Evolutionary conservation across 2,888 invertebrate species (phyloP).

Genomic region (Eulithis prunata): DNA sequence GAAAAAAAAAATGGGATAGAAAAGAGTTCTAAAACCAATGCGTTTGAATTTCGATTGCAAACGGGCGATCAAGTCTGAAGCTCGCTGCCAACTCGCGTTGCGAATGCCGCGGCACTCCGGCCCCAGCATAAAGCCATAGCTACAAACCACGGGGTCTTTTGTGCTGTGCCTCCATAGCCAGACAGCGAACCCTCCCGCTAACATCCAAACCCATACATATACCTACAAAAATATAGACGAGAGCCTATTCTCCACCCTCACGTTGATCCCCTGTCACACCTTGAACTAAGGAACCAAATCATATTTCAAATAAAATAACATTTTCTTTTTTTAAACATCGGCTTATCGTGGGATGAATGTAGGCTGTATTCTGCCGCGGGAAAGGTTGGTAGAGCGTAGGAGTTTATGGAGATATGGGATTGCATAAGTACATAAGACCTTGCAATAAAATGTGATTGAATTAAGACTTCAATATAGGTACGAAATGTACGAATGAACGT

Average conservation of each 20-base stretch:
- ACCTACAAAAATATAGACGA: conserved; percentile 11
- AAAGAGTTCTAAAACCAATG: conserved; percentile 30
- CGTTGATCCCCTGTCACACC: conserved; percentile 31
- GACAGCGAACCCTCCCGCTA: conserved; percentile 77
- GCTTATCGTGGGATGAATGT: conserved; percentile 30
- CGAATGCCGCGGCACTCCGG: conserved; percentile 56
- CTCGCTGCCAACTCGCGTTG: conserved; percentile 72
- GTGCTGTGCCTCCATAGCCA: conserved; percentile 66
- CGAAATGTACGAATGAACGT: background rate
- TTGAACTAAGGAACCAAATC: conserved; percentile 21
- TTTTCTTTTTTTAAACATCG: conserved; percentile 20
- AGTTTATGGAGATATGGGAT: conserved; percentile 23
- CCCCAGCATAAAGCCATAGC: conserved; percentile 63
- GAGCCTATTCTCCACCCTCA: conserved; percentile 46
- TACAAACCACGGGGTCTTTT: conserved; percentile 72
- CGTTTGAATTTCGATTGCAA: conserved; percentile 64
- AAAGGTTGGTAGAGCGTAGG: conserved; percentile 40
- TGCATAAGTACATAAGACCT: conserved; percentile 12
- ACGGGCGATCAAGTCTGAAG: conserved; percentile 79
- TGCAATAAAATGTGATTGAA: conserved; percentile 15
- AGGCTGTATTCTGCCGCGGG: conserved; percentile 37
- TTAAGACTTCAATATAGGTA: conserved; percentile 6
- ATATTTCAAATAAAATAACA: background rate
- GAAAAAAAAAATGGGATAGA: background rate
- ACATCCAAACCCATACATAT: conserved; percentile 58